phyloP scores from a whole-genome alignment of 2,113 vertebrate species.

The Speoplatyrhinus poulsoni region DNA sequence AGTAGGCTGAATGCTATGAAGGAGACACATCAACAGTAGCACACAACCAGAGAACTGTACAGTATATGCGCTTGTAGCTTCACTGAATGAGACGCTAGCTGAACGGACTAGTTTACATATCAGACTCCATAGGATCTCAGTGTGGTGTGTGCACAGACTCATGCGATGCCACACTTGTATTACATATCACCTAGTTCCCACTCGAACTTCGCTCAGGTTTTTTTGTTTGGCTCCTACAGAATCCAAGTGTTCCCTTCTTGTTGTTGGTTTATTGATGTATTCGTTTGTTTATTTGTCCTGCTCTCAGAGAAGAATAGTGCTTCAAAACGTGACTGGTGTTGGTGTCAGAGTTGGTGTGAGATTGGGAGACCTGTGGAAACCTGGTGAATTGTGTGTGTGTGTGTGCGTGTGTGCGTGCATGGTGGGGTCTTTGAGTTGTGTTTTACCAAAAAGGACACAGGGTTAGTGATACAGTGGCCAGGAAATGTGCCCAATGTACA shows the following conservation, averaged over 20 bases:
- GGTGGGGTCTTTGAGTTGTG: conserved; percentile 25
- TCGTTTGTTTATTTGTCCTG: conserved; percentile 28
- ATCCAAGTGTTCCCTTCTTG: conserved; percentile 49
- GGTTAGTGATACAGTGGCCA: conserved; percentile 10
- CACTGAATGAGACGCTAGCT: conserved; percentile 50
- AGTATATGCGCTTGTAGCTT: conserved; percentile 60
- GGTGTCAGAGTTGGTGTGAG: background rate
- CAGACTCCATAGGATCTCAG: conserved; percentile 30
- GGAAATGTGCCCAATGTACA: background rate
- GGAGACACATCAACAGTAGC: conserved; percentile 59
- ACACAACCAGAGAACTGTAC: conserved; percentile 65
- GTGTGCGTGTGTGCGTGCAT: background rate
- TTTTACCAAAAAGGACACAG: conserved; percentile 35
- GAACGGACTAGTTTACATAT: conserved; percentile 37
- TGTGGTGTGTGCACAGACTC: conserved; percentile 42
- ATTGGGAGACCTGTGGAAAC: conserved; percentile 1
- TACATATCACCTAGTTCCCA: conserved; percentile 61
- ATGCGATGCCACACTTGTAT: conserved; percentile 50
- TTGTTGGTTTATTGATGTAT: conserved; percentile 34
- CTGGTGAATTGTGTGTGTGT: background rate
- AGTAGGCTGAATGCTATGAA: conserved; percentile 34
- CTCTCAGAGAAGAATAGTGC: conserved; percentile 26
- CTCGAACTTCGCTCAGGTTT: conserved; percentile 69
- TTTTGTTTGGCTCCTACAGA: conserved; percentile 32
- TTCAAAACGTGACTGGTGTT: background rate